Base-by-base conservation (phyloP, 2,113 vertebrate genomes). In the Amazona guildingii region DNA sequence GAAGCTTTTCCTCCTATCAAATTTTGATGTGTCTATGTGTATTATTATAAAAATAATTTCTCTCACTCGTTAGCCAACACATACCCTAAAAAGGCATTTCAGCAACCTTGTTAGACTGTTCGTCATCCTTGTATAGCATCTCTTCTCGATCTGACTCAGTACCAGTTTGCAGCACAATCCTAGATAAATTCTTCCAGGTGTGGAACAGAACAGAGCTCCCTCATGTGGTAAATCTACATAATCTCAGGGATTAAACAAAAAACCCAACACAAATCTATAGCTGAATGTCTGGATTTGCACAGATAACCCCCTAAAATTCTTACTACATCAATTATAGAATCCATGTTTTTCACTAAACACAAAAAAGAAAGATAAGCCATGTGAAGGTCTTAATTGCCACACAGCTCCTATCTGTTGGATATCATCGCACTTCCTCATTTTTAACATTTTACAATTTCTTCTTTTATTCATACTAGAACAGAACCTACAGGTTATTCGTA, bases 141-240 rank as follows among this genome's bases (percentile, higher is more conserved):
- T 13, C 63, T 9, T 43, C 67, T 39, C 17, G 4, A 8, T 35
- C 4, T 52, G 2, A 15, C 3, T 27, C 43, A 72, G 39, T 7
- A 51, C 10, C 6, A 55, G 68, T 59, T 37, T 31, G 28, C 64
- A 92, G 55, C 16, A 39, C 27, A 29, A 23, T 33, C 69, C 27
- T 3, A 16, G 54, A 62, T 10, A 27, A 1, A 9, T 23, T 19
- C 44, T 37, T 88, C 54, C 9, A 49, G 54, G 52, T 57, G 63
- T 55, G 66, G 72, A 86, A 66, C 1, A 95, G 62, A 78, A 25
- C 1, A 5, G 44, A 94, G 91, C 90, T 93, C 94, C 95, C 94
- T 83, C 89, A 39, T 83, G 91, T 81, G 92, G 88, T 70, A 51
- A 9, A 63, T 31, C 59, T 15, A 76, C 69, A 59, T 29, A 31